Evolutionary conservation across 2,797 vertebrate species (phyloP).

Genomic region (Tinamus major): DNA sequence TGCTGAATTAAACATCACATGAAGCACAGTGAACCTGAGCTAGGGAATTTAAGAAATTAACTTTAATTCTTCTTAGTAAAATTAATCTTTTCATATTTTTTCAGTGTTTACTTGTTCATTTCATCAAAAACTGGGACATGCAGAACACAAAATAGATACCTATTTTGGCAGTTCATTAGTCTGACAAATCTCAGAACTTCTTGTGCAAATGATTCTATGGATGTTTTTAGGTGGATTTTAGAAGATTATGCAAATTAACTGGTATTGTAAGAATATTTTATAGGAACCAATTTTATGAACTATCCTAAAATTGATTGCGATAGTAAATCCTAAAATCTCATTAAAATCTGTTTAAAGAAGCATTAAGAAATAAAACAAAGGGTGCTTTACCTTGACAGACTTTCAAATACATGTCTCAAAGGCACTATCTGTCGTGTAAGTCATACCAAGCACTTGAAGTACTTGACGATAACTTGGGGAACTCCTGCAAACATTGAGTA

Average conservation of each 20-base stretch:
- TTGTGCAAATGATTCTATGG: not conserved
- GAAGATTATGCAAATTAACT: not conserved
- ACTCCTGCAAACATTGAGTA: not conserved
- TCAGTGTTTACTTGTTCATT: not conserved
- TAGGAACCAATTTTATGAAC: not conserved
- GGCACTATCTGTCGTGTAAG: not conserved
- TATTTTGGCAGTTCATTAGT: not conserved
- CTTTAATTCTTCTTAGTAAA: not conserved
- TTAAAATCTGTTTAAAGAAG: not conserved
- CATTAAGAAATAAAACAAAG: not conserved
- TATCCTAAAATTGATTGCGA: not conserved
- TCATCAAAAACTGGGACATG: rapidly evolving
- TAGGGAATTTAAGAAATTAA: not conserved
- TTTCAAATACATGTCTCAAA: not conserved
- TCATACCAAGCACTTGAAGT: not conserved
- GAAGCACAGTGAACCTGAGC: rapidly evolving
- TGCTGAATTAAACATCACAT: not conserved
- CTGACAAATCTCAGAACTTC: not conserved
- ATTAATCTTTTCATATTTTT: not conserved
- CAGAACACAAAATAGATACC: not conserved
- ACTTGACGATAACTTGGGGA: not conserved
- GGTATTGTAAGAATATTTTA: not conserved
- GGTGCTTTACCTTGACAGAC: not conserved
- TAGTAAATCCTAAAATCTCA: not conserved
- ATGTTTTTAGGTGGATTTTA: not conserved